These are phyloP conservation scores for Gnathonemus echidnorhynchus DNA, from an alignment of 2,113 vertebrate genomes.

Conservation along the genomic window DNA sequence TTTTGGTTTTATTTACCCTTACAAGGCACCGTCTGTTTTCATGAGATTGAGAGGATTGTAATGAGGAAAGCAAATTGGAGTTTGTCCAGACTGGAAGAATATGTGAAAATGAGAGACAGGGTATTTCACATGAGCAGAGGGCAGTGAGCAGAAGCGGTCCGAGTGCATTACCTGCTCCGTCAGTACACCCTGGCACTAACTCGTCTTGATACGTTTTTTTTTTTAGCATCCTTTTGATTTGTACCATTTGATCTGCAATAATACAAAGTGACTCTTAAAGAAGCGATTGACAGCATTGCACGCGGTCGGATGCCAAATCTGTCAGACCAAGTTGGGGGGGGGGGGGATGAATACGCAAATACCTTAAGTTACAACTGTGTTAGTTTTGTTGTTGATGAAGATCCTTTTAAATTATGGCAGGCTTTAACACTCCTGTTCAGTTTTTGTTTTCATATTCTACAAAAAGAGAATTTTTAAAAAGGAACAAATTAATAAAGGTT, in stretches of 20 bases:
- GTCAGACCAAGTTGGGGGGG: conserved; percentile 65
- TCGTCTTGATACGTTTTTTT: conserved; percentile 59
- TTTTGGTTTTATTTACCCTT: conserved; percentile 59
- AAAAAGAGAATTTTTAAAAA: conserved; percentile 65
- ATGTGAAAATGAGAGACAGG: not conserved
- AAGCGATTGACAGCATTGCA: conserved; percentile 64
- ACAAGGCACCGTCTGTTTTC: conserved; percentile 57
- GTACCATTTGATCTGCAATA: conserved; percentile 66
- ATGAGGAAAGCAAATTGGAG: conserved; percentile 18
- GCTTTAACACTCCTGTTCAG: conserved; percentile 72
- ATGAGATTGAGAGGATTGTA: conserved; percentile 53
- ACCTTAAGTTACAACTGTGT: conserved; percentile 63
- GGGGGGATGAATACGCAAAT: conserved; percentile 54
- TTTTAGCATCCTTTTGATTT: conserved; percentile 56
- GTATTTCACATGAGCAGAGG: conserved; percentile 21
- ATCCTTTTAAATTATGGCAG: conserved; percentile 69
- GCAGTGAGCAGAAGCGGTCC: not conserved
- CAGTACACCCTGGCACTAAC: conserved; percentile 98
- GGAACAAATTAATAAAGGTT: conserved; percentile 74
- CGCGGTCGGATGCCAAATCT: conserved; percentile 58
- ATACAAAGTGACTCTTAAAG: conserved; percentile 47
- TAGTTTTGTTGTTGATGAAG: conserved; percentile 59
- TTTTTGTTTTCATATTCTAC: conserved; percentile 68
- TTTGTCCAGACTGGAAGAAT: conserved; percentile 20
- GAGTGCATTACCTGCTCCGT: conserved; percentile 54